These are phyloP conservation scores for Palloptera scutellata DNA, from an alignment of 2,888 invertebrate species.

Conservation along the genomic window DNA sequence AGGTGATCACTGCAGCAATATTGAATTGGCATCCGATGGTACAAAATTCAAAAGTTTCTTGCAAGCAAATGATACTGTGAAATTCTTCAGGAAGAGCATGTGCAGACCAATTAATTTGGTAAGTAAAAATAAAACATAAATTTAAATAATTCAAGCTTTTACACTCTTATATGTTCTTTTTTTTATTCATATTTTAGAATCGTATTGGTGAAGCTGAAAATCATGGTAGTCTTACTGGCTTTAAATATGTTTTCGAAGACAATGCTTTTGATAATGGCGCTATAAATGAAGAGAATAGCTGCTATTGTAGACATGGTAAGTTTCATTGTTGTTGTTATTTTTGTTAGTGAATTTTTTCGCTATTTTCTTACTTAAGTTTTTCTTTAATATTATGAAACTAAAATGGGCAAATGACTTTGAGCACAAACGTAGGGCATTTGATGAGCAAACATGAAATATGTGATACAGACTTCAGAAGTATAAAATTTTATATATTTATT, in stretches of 20 bases:
- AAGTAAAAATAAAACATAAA: conserved; percentile 54
- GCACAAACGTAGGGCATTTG: too few relatives aligned
- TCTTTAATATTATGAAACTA: too few relatives aligned
- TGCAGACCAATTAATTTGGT: conserved; percentile 84
- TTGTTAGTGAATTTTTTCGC: too few relatives aligned
- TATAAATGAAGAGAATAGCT: conserved; percentile 76
- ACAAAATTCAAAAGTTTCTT: conserved; percentile 82
- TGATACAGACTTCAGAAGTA: too few relatives aligned
- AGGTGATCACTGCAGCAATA: conserved; percentile 77
- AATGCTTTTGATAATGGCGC: conserved; percentile 82
- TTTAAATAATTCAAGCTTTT: neutral
- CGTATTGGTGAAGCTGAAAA: conserved; percentile 67
- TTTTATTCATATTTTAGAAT: conserved; percentile 36
- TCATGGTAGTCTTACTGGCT: conserved; percentile 72
- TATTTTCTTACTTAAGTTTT: too few relatives aligned
- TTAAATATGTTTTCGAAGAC: conserved; percentile 78
- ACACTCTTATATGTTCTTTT: conserved; percentile 9
- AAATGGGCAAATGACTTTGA: too few relatives aligned
- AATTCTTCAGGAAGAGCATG: conserved; percentile 85
- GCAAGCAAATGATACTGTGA: conserved; percentile 72
- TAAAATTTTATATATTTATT: too few relatives aligned
- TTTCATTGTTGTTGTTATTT: conserved; percentile 8
- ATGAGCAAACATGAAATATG: too few relatives aligned
- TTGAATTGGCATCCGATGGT: conserved; percentile 82
- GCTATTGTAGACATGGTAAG: conserved; percentile 78